Conservation (phyloP, 2,888 invertebrate genomes). For the Suillia variegata region DNA sequence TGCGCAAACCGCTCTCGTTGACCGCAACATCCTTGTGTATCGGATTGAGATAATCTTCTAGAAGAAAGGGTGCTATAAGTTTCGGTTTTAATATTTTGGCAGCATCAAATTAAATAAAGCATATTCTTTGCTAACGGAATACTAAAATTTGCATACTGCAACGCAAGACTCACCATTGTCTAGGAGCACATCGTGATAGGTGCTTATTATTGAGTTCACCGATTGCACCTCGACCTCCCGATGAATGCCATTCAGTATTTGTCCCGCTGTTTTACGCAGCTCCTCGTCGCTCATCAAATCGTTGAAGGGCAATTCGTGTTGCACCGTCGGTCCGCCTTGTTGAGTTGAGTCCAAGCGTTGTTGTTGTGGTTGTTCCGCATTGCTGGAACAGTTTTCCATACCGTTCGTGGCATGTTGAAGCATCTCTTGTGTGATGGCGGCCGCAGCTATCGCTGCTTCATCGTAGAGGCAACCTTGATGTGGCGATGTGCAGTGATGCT, state of each 20-base stretch:
- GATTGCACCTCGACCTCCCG: slow-evolving; percentile 68
- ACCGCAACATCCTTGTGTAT: slow-evolving; percentile 81
- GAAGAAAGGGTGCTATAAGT: too few species aligned
- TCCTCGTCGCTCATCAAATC: slow-evolving; percentile 57
- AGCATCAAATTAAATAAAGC: not conserved
- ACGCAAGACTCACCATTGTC: slow-evolving; percentile 52
- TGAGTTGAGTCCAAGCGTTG: slow-evolving; percentile 19
- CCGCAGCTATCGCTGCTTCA: slow-evolving; percentile 58
- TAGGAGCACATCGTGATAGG: slow-evolving; percentile 58
- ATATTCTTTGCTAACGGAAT: too few species aligned
- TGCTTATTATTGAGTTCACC: slow-evolving; percentile 59
- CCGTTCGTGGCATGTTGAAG: slow-evolving; percentile 34
- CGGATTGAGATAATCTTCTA: slow-evolving; percentile 69
- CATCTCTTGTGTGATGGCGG: slow-evolving; percentile 55
- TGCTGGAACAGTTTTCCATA: not conserved
- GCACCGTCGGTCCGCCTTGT: not conserved
- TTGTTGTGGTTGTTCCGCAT: slow-evolving; percentile 18
- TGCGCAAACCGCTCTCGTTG: slow-evolving; percentile 72
- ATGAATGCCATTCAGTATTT: slow-evolving; percentile 67
- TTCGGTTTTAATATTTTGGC: not conserved
- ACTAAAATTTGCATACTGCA: too few species aligned
- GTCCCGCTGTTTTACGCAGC: slow-evolving; percentile 66
- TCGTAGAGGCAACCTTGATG: slow-evolving; percentile 42
- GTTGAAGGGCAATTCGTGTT: slow-evolving; percentile 43
- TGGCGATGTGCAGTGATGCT: slow-evolving; percentile 29